Evolutionary conservation across 2,113 vertebrate species (phyloP), one percentile per base, ranked within the genome.

Genomic region (Potamarius usumacintae): DNA sequence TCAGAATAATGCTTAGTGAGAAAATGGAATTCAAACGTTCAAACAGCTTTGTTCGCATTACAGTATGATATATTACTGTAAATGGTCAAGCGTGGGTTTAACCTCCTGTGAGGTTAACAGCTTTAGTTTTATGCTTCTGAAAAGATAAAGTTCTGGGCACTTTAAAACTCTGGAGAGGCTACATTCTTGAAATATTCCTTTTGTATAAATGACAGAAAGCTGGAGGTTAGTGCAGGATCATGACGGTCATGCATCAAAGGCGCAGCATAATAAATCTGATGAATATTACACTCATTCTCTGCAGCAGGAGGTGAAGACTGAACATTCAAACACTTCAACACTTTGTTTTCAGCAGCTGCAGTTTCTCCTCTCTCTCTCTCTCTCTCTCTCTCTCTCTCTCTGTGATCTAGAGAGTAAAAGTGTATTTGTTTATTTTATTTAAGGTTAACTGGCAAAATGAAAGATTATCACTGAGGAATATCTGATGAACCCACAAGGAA

Each of bases 211-310:
- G 84, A 74, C 55, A 55, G 52, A 67, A 53, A 2, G 12, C 14
- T 4, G 17, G 34, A 67, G 84, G 88, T 89, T 72, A 83, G 60
- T 14, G 4, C 5, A 53, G 52, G 63, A 20, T 50, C 50, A 55
- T 8, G 30, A 62, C 42, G 55, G 81, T 84, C 74, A 58, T 20
- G 63, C 15, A 84, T 72, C 80, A 81, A 34, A 82, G 63, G 65
- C 17, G 42, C 20, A 72, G 57, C 55, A 1, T 74, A 82, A 89
- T 87, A 85, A 82, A 89, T 82, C 74, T 85, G 30, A 27, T 87
- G 77, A 82, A 30, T 79, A 53, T 62, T n/a, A 27, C 52, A n/a
- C 71, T 5, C 71, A 5, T 50, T 74, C 34, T 50, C 48, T 69
- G 74, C 7, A 20, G 83, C 18, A 57, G 25, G 7, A 87, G 55